phyloP scores from a whole-genome alignment of 2,797 vertebrate species.

The Pterois miles region DNA sequence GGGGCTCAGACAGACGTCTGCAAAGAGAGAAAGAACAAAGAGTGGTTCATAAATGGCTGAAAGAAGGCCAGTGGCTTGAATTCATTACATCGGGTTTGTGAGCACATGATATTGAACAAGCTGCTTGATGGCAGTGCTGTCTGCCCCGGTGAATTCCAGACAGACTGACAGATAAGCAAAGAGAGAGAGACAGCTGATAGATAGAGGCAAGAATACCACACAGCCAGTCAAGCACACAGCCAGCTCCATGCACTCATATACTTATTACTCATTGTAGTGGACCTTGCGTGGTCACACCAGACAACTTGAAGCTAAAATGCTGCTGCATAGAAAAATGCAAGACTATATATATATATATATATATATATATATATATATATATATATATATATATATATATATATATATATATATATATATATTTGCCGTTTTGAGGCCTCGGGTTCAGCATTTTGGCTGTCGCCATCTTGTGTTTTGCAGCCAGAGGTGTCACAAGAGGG shows the following conservation, averaged over 20 bases:
- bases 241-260: no score
- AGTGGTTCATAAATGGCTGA: neutral
- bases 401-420: no score
- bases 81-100: neutral
- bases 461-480: no score
- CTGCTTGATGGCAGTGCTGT: neutral
- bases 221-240: neutral
- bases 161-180: constrained; percentile 11
- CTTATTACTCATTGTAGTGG: no score
- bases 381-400: no score
- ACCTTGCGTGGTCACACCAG: neutral
- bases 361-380: no score
- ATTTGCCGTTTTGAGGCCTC: no score
- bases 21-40: constrained; percentile 34
- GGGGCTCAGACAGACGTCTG: constrained; percentile 23
- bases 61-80: constrained; percentile 10
- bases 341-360: no score
- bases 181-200: neutral
- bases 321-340: neutral
- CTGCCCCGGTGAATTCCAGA: constrained; percentile 8
- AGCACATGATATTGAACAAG: neutral
- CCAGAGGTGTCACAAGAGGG: no score
- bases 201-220: constrained; percentile 1
- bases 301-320: neutral
- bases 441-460: no score